These are phyloP conservation scores for Zhuqinia jingwanae DNA, from an alignment of 2,888 invertebrate genomes.

Conservation along the genomic window DNA sequence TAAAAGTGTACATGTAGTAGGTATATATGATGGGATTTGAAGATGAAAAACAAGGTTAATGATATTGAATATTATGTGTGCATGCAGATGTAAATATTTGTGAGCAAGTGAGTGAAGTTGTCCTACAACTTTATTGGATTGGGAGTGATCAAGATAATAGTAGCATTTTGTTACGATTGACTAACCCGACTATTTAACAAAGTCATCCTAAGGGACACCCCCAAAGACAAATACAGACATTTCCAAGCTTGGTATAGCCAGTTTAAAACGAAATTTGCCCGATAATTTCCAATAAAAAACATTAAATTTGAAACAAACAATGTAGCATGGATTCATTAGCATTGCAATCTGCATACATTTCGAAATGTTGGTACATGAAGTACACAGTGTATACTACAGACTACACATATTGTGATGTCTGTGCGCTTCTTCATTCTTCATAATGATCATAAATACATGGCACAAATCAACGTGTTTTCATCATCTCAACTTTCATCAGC, in stretches of 20 bases:
- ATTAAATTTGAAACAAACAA: too few relatives aligned
- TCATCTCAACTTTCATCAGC: not conserved
- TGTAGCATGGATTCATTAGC: too few relatives aligned
- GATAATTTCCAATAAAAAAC: too few relatives aligned
- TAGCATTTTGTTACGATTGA: too few relatives aligned
- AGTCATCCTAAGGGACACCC: not conserved
- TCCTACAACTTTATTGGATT: not conserved
- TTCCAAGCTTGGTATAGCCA: not conserved
- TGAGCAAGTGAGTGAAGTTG: not conserved
- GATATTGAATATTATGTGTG: not conserved
- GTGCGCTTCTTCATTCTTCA: too few relatives aligned
- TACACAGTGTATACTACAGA: too few relatives aligned
- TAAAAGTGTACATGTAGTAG: not conserved
- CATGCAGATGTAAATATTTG: not conserved
- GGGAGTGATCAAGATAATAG: not conserved
- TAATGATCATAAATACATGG: too few relatives aligned
- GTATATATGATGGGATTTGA: too few relatives aligned
- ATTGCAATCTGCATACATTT: too few relatives aligned
- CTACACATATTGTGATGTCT: too few relatives aligned
- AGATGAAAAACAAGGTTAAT: conserved; percentile 57
- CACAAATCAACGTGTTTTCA: not conserved
- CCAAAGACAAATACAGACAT: not conserved
- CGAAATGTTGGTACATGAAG: too few relatives aligned
- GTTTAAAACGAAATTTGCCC: not conserved
- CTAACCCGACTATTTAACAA: conserved; percentile 2